phyloP scores from a whole-genome alignment of 1,140 invertebrate genomes.

The Achatina immaculata region DNA sequence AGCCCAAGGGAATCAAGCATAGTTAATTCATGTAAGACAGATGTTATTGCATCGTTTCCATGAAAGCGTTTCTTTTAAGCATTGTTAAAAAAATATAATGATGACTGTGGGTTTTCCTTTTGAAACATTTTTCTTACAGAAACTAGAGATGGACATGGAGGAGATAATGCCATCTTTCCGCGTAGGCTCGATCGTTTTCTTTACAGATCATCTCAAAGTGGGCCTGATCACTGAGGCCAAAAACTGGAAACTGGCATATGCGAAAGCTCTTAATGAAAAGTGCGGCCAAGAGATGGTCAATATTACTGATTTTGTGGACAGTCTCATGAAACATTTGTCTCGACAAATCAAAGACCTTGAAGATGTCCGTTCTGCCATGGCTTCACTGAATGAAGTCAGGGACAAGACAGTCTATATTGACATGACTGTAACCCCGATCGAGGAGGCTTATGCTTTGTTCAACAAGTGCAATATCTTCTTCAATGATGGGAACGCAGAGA shows the following conservation, averaged over 20 bases:
- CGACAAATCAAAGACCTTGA: conserved; percentile 91
- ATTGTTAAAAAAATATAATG: no score
- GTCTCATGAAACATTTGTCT: conserved; percentile 67
- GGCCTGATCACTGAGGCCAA: conserved; percentile 88
- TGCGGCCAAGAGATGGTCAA: conserved; percentile 92
- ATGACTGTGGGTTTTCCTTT: no score
- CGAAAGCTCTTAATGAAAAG: conserved; percentile 91
- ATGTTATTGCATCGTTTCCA: no score
- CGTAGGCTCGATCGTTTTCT: conserved; percentile 69
- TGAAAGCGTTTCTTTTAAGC: no score
- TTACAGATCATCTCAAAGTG: conserved; percentile 86
- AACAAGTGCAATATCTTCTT: conserved; percentile 89
- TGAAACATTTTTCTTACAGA: conserved; percentile 53
- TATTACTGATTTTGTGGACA: conserved; percentile 69
- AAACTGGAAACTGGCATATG: conserved; percentile 86
- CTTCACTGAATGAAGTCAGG: conserved; percentile 90
- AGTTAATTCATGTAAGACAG: no score
- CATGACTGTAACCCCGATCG: conserved; percentile 91
- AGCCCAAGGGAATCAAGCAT: no score
- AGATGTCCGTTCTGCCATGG: conserved; percentile 93
- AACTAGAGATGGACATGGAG: conserved; percentile 68
- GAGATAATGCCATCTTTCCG: conserved; percentile 66
- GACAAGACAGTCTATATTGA: conserved; percentile 97
- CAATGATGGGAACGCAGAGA: conserved; percentile 90
- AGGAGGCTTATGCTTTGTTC: conserved; percentile 94